Evolutionary conservation across 2,888 invertebrate genomes (phyloP).

Genomic region (Biston stratarius): DNA sequence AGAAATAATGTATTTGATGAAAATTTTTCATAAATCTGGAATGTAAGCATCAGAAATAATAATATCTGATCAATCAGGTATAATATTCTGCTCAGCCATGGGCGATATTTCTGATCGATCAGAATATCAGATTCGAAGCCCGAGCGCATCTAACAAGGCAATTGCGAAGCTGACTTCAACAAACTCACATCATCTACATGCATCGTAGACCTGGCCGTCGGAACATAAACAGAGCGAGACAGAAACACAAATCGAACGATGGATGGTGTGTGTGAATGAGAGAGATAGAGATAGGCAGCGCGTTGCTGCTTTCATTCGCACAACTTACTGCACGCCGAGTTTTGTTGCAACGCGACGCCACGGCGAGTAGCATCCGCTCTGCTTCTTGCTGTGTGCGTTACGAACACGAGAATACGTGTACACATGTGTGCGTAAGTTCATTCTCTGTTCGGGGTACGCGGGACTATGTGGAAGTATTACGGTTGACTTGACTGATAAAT

Average conservation of each 20-base stretch:
- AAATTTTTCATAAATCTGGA: too few species aligned
- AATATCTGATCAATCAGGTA: neutral
- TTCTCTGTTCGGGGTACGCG: conserved; percentile 37
- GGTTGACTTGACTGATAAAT: conserved; percentile 41
- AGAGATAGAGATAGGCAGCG: conserved; percentile 72
- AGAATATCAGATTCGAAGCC: conserved; percentile 3
- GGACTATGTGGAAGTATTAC: conserved; percentile 54
- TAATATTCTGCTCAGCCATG: neutral
- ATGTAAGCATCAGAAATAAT: too few species aligned
- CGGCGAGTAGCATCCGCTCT: conserved; percentile 93
- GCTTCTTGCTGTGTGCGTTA: conserved; percentile 87
- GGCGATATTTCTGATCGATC: neutral
- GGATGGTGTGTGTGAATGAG: conserved; percentile 70
- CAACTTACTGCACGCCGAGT: conserved; percentile 97
- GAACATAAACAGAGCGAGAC: conserved; percentile 51
- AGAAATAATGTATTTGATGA: neutral
- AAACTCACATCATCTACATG: conserved; percentile 28
- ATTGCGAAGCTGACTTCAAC: conserved; percentile 26
- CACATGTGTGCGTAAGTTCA: conserved; percentile 71
- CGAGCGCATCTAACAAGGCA: conserved; percentile 10
- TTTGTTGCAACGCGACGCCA: conserved; percentile 97
- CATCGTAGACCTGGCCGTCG: conserved; percentile 26
- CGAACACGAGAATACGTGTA: conserved; percentile 70
- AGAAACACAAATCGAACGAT: conserved; percentile 58
- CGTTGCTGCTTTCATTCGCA: conserved; percentile 57